Percentiles rank a stretch among this genome's conserved stretches.
phyloP scores from a whole-genome alignment of 2,888 invertebrate genomes.

The Auanema freiburgensis region DNA sequence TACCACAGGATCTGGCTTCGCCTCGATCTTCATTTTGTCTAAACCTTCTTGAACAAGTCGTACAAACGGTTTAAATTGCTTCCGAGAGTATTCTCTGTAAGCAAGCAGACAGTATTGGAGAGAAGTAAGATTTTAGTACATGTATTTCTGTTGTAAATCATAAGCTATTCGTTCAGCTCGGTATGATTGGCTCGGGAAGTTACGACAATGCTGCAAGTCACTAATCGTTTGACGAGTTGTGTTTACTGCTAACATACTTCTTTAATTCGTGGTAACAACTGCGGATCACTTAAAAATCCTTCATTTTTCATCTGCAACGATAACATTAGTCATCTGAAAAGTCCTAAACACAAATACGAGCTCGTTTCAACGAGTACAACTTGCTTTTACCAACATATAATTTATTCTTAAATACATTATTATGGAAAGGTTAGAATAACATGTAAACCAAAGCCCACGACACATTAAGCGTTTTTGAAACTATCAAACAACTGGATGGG shows the following conservation, averaged over 20 bases:
- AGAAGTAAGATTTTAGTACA: conserved; percentile 21
- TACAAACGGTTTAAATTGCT: conserved; percentile 37
- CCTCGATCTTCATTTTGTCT: conserved; percentile 9
- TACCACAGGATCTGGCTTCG: neutral
- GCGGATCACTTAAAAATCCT: conserved; percentile 32
- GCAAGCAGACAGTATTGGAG: neutral
- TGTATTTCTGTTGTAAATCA: conserved; percentile 44
- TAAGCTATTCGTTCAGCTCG: conserved; percentile 39
- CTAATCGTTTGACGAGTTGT: neutral
- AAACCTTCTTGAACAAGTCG: conserved; percentile 35
- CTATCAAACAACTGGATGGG: too few species aligned
- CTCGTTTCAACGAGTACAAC: too few species aligned
- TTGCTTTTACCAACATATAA: too few species aligned
- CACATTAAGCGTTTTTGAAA: too few species aligned
- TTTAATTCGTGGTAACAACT: conserved; percentile 32
- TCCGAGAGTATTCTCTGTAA: conserved; percentile 45
- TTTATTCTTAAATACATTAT: too few species aligned
- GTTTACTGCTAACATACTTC: conserved; percentile 15
- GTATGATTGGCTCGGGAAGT: neutral
- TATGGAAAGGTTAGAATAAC: too few species aligned
- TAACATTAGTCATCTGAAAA: conserved; percentile 1
- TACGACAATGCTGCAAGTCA: conserved; percentile 25
- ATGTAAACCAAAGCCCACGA: too few species aligned
- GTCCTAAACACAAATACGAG: neutral
- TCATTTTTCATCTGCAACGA: conserved; percentile 6